Conservation (phyloP, 2,797 vertebrate genomes). For the Microctenopoma stevenorrisi region DNA sequence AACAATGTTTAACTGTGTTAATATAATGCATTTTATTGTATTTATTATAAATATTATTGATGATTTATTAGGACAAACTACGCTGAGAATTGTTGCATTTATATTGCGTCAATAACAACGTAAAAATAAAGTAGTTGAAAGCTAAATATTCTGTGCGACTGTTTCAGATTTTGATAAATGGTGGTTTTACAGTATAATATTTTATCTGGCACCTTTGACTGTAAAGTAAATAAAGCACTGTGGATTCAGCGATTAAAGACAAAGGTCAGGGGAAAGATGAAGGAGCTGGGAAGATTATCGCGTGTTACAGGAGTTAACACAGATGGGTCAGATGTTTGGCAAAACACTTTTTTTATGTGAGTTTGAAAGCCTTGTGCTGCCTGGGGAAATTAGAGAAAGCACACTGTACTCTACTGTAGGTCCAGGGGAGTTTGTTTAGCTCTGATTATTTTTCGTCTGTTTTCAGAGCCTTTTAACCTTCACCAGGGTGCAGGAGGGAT, state of each 20-base stretch:
- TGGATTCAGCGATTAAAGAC: conserved; percentile 19
- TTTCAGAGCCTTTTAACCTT: conserved; percentile 36
- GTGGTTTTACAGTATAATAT: conserved; percentile 56
- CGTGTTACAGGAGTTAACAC: conserved; percentile 32
- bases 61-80: too few species aligned
- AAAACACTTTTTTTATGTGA: conserved; percentile 11
- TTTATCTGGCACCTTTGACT: conserved; percentile 55
- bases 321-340: conserved; percentile 29
- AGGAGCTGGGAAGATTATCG: conserved; percentile 1
- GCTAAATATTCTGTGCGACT: too few species aligned
- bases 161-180: background rate
- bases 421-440: conserved; percentile 18
- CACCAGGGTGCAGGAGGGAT: background rate
- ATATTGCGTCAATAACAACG: too few species aligned
- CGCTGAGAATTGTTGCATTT: too few species aligned
- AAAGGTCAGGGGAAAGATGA: conserved; percentile 22
- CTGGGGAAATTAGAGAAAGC: conserved; percentile 21
- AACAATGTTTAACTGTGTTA: too few species aligned
- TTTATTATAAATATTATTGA: too few species aligned
- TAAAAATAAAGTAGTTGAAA: too few species aligned
- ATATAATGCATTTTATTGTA: too few species aligned
- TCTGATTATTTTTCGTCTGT: conserved; percentile 29
- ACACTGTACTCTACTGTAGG: background rate
- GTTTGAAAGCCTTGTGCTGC: conserved; percentile 24
- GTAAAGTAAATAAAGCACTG: conserved; percentile 3